Conservation (phyloP, 2,797 vertebrate genomes). For the Lithobates pipiens region DNA sequence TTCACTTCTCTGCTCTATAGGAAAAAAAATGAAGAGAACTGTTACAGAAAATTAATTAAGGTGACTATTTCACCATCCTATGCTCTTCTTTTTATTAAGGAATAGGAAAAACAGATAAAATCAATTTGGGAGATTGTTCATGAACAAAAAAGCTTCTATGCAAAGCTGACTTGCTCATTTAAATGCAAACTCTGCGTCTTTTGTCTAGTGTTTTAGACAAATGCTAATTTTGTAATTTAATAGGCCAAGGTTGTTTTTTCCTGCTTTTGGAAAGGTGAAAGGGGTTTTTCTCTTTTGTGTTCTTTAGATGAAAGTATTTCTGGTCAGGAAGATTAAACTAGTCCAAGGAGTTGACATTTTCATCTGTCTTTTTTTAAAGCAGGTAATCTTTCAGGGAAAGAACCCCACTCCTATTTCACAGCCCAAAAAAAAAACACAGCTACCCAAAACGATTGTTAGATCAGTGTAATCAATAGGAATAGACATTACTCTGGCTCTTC, state of each 20-base stretch:
- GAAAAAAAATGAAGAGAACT: constrained; percentile 1
- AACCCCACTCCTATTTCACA: constrained; percentile 71
- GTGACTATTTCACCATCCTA: constrained; percentile 22
- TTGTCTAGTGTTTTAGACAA: constrained; percentile 71
- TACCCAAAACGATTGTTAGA: constrained; percentile 73
- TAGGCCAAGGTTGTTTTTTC: constrained; percentile 70
- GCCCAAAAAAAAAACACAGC: constrained; percentile 65
- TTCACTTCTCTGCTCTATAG: background rate
- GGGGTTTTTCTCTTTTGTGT: constrained; percentile 76
- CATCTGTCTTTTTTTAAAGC: constrained; percentile 80
- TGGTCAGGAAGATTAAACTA: constrained; percentile 72
- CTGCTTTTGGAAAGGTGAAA: constrained; percentile 78
- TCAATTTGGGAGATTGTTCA: constrained; percentile 57
- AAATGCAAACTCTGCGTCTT: constrained; percentile 64
- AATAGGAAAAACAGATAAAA: constrained; percentile 52
- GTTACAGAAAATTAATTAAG: background rate
- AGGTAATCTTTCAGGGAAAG: constrained; percentile 79
- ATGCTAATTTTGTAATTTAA: constrained; percentile 96
- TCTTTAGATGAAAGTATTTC: constrained; percentile 76
- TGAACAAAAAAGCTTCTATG: constrained; percentile 63
- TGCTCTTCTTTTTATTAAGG: constrained; percentile 52
- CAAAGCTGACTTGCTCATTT: constrained; percentile 65
- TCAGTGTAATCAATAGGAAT: constrained; percentile 76
- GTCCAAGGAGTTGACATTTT: constrained; percentile 80
- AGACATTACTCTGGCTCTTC: constrained; percentile 73